phyloP scores from a whole-genome alignment of 2,113 vertebrate species.

The Leptobrachium leishanense region DNA sequence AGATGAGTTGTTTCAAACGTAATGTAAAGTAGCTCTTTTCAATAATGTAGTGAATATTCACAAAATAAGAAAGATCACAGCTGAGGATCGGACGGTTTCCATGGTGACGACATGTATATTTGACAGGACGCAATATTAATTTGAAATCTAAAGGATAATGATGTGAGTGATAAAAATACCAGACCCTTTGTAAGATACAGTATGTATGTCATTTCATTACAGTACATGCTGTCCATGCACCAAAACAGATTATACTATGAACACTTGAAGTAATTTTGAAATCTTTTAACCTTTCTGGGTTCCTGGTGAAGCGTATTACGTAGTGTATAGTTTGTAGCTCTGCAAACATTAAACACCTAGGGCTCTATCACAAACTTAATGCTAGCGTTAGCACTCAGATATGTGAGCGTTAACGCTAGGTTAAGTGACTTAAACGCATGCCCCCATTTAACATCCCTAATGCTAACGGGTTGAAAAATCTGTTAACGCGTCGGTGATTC shows the following conservation, averaged over 20 bases:
- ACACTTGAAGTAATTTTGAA: background rate
- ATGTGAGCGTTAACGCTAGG: too few species aligned
- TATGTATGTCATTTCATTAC: constrained; percentile 32
- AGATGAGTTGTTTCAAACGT: constrained; percentile 23
- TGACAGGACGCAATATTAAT: constrained; percentile 41
- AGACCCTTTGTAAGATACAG: constrained; percentile 17
- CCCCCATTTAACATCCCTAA: too few species aligned
- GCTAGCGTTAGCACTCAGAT: too few species aligned
- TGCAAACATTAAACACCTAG: too few species aligned
- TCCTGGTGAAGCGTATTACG: too few species aligned
- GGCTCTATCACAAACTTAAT: too few species aligned
- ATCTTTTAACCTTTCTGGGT: background rate
- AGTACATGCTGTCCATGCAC: constrained; percentile 18
- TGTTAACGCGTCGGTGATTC: too few species aligned
- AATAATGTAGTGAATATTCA: constrained; percentile 44
- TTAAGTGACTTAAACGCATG: too few species aligned
- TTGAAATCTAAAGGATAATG: constrained; percentile 42
- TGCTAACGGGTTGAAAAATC: too few species aligned
- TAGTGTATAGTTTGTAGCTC: too few species aligned
- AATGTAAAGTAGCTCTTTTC: constrained; percentile 42
- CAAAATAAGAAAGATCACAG: constrained; percentile 23
- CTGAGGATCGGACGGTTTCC: constrained; percentile 31
- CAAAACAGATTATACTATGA: background rate
- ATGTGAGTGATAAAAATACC: constrained; percentile 44
- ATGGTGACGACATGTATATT: constrained; percentile 34